These are phyloP conservation scores for Cyprinodon diabolis DNA, from an alignment of 2,797 vertebrate species.

Conservation along the genomic window DNA sequence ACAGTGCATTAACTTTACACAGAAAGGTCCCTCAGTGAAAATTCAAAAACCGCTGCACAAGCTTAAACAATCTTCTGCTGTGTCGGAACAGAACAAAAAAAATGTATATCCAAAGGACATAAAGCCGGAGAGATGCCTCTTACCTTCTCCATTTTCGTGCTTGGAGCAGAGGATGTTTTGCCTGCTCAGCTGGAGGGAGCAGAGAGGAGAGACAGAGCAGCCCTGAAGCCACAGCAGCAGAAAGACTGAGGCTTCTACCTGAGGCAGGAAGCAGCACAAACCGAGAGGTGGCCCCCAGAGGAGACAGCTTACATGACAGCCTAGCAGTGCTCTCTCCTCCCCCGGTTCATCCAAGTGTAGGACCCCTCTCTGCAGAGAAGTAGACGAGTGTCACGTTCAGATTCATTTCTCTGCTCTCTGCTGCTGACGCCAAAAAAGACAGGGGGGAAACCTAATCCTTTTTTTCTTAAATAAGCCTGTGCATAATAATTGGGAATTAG, in stretches of 20 bases:
- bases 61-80: conserved; percentile 26
- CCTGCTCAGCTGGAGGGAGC: conserved; percentile 53
- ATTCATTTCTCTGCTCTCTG: conserved; percentile 54
- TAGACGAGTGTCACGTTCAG: conserved; percentile 62
- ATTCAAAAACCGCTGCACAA: conserved; percentile 37
- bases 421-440: conserved; percentile 44
- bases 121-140: conserved; percentile 41
- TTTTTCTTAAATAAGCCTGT: conserved; percentile 83
- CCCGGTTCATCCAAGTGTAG: conserved; percentile 73
- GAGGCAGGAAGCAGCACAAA: conserved; percentile 75
- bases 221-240: conserved; percentile 61
- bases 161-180: conserved; percentile 46
- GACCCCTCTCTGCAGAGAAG: conserved; percentile 65
- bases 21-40: conserved; percentile 21
- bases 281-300: conserved; percentile 72
- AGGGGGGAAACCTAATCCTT: conserved; percentile 57
- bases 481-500: conserved; percentile 86
- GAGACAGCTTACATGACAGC: conserved; percentile 75
- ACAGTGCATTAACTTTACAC: conserved; percentile 18
- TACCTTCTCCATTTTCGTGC: conserved; percentile 79
- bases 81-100: conserved; percentile 17
- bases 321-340: conserved; percentile 70
- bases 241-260: conserved; percentile 73
- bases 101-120: conserved; percentile 21
- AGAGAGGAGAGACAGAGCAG: conserved; percentile 49